Conservation (phyloP, 2,797 vertebrate species). For the Hydrocynus forskahlii region DNA sequence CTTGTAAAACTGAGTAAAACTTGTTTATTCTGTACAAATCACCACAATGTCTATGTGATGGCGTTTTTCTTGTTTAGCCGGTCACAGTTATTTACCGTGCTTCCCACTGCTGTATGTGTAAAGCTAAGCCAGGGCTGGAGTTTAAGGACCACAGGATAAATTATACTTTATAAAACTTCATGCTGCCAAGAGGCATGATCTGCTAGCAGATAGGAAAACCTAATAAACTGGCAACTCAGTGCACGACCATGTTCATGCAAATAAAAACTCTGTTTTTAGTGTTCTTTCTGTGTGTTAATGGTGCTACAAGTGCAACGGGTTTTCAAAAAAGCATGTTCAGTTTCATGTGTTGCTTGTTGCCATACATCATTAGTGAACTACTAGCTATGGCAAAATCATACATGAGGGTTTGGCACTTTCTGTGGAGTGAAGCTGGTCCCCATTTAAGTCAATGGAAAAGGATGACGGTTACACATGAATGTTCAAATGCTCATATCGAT, state of each 20-base stretch:
- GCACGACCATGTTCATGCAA: not conserved
- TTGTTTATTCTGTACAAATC: too few species aligned
- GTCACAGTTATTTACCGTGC: too few species aligned
- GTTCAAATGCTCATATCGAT: slow-evolving; percentile 36
- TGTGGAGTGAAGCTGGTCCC: slow-evolving; percentile 35
- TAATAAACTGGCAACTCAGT: not conserved
- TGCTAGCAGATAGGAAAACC: not conserved
- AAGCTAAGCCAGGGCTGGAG: too few species aligned
- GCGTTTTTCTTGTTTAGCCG: too few species aligned
- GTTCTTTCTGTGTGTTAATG: too few species aligned
- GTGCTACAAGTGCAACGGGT: not conserved
- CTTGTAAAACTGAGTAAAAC: too few species aligned
- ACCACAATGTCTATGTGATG: too few species aligned
- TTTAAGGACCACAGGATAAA: too few species aligned
- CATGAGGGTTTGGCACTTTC: slow-evolving; percentile 36
- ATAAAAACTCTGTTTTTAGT: too few species aligned
- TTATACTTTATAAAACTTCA: too few species aligned
- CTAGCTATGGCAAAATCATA: slow-evolving; percentile 9
- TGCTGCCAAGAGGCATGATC: not conserved
- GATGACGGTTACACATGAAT: slow-evolving; percentile 57
- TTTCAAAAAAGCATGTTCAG: not conserved
- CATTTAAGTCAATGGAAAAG: slow-evolving; percentile 32
- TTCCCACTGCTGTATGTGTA: too few species aligned
- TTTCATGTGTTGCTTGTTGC: not conserved
- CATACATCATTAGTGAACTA: slow-evolving; percentile 2